Evolutionary conservation across 2,113 vertebrate genomes (phyloP), one percentile per base, ranked within the genome.

Genomic region (Saimiri boliviensis): DNA sequence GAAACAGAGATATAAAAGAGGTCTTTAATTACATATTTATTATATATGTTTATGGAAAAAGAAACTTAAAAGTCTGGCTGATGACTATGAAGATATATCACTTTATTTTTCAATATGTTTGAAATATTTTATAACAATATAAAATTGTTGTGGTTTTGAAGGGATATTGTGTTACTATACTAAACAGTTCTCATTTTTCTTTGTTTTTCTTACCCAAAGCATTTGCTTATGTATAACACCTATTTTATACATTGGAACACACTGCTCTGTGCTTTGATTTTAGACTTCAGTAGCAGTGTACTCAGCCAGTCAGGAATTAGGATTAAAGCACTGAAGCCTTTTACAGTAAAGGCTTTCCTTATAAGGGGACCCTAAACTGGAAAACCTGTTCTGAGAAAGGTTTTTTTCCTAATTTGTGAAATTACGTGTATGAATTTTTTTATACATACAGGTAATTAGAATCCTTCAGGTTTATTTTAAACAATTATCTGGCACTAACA

Each of bases 391-490:
- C 37, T 81, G 21, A 85, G 60, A 70, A 84, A 73, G 6, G 35
- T 8, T 37, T 20, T 68, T 45, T 68, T 19, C 79, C 45, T 84
- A 70, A 76, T 81, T 81, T 60, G 21, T 77, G 63, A 86, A 92
- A 94, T 77, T n/a, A 86, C 37, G 9, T 19, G n/a, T 79, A 87
- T 56, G 81, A 92, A 86, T n/a, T 21, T 71, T 95, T 90, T 88
- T 49, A 74, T 10, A 74, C 6, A 92, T 12, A 73, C 23, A 84
- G 81, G 42, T 40, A 91, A 90, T 84, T 87, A 94, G 60, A 80
- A 87, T 54, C 14, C 20, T 42, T 86, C 70, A 84, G 35, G 5
- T 84, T 86, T 82, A 85, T 94, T 95, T 95, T 97, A 86, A 89
- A 82, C 37, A 86, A 70, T 92, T 47, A 70, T 52, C 94, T 76